Base-by-base conservation (phyloP, 2,888 invertebrate species). In the Drosophila setosimentum region DNA sequence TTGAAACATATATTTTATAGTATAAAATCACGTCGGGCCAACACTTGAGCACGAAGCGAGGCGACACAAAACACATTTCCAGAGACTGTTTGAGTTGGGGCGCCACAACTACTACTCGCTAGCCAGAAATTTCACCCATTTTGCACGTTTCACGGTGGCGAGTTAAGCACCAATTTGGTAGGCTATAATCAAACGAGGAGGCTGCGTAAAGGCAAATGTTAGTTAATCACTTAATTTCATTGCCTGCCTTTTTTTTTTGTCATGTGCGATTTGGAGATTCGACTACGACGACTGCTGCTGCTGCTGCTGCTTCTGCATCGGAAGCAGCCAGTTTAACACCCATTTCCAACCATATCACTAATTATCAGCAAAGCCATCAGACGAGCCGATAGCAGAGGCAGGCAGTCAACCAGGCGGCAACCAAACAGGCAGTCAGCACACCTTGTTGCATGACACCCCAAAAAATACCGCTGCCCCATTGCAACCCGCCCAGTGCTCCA, bases 211-310 rank as follows among this genome's bases (percentile, higher is more conserved):
- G 55, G 57, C 78, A 55, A 67, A 69, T 79, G 87, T 87, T 89
- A 87, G 87, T 87, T 87, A 87, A 87, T 87, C 89, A 87, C 87
- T 85, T 87, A 82, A 87, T 87, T 89, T 84, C 77, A 87, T 87
- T 85, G 87, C 74, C 57, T 57, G 82, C 67, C 71, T 78, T 87
- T 45, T 45, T 45, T 45, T 45, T 87, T 87, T 85, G 84, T 87
- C 84, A 87, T 87, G 76, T 78, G 73, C 76, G 64, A 63, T 73
- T 76, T 58, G 53, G 53, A 63, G 68, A 71, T 74, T 64, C 24
- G 68, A 62, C 76, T 65, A 16, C 27, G 35, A 8, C 48, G 7
- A 27, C 48, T 59, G 61, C 79, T 62, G 48, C 10, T 27, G 27
- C 16, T 27, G 27, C 2, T 16, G 16, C 4, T 21, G 24, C 42